Conservation (phyloP, 2,888 invertebrate genomes). For the Phalera bucephala region DNA sequence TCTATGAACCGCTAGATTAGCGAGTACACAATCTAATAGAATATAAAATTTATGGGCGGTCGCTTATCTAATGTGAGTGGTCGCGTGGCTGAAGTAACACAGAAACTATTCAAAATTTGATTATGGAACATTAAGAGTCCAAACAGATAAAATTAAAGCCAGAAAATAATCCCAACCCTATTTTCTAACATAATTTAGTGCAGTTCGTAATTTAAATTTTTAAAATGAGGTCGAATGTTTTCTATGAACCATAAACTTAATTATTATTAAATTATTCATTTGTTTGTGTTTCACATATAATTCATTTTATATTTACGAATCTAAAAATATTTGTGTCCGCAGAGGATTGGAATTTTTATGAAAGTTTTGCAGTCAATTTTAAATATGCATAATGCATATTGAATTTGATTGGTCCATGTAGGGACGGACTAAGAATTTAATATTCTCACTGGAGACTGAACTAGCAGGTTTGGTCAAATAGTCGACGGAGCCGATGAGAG, state of each 20-base stretch:
- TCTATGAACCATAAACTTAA: slow-evolving; percentile 16
- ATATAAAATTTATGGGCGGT: slow-evolving; percentile 64
- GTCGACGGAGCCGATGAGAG: too few species aligned
- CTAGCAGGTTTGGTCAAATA: too few species aligned
- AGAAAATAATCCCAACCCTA: slow-evolving; percentile 21
- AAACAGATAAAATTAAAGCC: slow-evolving; percentile 22
- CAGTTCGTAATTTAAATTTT: slow-evolving; percentile 27
- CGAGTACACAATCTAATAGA: slow-evolving; percentile 62
- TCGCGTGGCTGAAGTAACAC: slow-evolving; percentile 62
- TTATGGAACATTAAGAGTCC: slow-evolving; percentile 46
- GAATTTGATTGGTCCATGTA: too few species aligned
- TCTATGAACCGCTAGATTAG: slow-evolving; percentile 53
- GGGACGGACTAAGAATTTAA: too few species aligned
- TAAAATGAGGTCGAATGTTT: slow-evolving; percentile 12
- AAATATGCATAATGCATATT: too few species aligned
- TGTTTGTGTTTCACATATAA: slow-evolving; percentile 7
- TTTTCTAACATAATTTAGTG: slow-evolving; percentile 30
- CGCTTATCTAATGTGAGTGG: slow-evolving; percentile 61
- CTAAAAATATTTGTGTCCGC: not conserved
- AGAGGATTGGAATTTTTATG: not conserved
- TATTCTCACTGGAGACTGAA: too few species aligned
- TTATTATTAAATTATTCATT: slow-evolving; percentile 11
- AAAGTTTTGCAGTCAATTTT: too few species aligned
- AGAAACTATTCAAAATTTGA: slow-evolving; percentile 58
- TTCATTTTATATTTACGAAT: too few species aligned